These are phyloP conservation scores for Corvus moneduloides DNA, from an alignment of 2,113 vertebrate genomes.

Conservation along the genomic window DNA sequence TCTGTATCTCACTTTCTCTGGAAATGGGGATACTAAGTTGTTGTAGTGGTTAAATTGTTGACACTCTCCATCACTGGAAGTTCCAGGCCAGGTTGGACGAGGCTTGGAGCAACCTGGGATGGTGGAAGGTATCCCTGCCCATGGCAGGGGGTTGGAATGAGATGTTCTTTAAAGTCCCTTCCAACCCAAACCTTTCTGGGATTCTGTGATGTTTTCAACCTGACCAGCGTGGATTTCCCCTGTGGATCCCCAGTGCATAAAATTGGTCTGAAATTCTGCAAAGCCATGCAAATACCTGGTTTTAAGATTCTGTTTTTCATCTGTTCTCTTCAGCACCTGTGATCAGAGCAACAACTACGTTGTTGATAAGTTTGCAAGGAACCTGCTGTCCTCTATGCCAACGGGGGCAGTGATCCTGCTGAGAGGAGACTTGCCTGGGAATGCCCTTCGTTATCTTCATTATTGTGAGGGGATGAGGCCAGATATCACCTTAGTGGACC, in stretches of 20 bases:
- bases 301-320: neutral
- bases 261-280: neutral
- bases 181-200: neutral
- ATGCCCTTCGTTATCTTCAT: constrained; percentile 91
- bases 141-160: neutral
- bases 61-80: neutral
- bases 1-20: neutral
- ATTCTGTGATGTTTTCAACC: neutral
- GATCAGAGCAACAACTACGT: constrained; percentile 87
- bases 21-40: neutral
- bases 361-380: constrained; percentile 88
- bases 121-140: neutral
- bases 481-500: constrained; percentile 90
- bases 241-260: neutral
- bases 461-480: constrained; percentile 88
- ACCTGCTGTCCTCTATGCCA: constrained; percentile 86
- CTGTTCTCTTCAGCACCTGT: constrained; percentile 76
- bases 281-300: neutral
- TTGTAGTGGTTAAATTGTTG: neutral
- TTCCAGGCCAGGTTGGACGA: neutral
- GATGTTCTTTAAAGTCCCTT: neutral
- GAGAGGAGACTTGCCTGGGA: constrained; percentile 93
- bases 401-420: constrained; percentile 84
- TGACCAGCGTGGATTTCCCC: neutral
- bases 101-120: neutral